A percentile compares a stretch with the other conserved stretches of the same genome.
Evolutionary conservation across 2,113 vertebrate genomes (phyloP).

Genomic region (Esox niger): DNA sequence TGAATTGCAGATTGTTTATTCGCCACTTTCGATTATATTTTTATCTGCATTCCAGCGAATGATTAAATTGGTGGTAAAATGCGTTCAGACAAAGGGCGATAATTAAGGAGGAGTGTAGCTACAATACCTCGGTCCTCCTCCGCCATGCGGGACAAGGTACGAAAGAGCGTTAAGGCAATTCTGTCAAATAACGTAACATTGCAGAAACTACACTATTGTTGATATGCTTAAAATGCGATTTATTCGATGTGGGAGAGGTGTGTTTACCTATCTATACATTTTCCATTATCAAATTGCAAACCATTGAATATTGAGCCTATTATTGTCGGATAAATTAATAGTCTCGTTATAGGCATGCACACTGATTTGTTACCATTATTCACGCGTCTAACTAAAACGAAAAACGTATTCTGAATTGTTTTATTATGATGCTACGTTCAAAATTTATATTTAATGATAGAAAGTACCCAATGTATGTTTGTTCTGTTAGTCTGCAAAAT

Average conservation of each 20-base stretch:
- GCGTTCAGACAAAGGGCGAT: constrained; percentile 27
- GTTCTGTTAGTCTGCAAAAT: not conserved
- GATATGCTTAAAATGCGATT: not conserved
- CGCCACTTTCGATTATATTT: constrained; percentile 22
- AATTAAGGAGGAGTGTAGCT: constrained; percentile 42
- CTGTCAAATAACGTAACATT: no score
- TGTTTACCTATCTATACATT: not conserved
- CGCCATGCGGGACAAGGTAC: not conserved
- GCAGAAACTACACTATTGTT: not conserved
- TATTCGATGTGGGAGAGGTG: not conserved
- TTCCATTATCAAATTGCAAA: no score
- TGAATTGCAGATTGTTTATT: constrained; percentile 13
- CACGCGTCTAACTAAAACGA: no score
- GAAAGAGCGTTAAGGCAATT: not conserved
- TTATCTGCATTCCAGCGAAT: constrained; percentile 21
- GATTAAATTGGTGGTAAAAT: constrained; percentile 22
- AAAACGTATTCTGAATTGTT: not conserved
- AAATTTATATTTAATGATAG: not conserved
- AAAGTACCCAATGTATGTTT: not conserved
- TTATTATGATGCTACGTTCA: not conserved
- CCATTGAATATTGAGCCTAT: not conserved
- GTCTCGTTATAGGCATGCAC: not conserved
- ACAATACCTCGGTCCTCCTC: not conserved
- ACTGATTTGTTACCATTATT: no score
- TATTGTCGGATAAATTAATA: not conserved